phyloP scores from a whole-genome alignment of 2,113 vertebrate species.

The Arenaria interpres region DNA sequence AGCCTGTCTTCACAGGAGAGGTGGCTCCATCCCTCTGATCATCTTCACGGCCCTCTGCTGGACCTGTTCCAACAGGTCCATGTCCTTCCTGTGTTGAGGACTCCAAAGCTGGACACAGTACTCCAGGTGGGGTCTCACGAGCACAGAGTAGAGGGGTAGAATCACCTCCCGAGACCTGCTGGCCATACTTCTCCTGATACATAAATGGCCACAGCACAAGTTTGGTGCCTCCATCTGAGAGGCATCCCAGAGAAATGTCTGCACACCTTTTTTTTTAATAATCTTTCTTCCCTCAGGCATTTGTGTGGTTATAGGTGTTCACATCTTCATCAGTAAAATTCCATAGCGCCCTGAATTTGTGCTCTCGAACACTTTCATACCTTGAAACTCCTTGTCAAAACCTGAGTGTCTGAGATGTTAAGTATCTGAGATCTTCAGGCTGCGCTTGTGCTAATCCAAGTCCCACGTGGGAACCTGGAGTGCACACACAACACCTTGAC shows the following conservation, averaged over 20 bases:
- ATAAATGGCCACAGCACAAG: fast-evolving
- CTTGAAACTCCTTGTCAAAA: background rate
- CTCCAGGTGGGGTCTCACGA: too few species aligned
- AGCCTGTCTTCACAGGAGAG: too few species aligned
- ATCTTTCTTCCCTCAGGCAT: background rate
- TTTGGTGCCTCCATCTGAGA: background rate
- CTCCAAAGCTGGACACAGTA: too few species aligned
- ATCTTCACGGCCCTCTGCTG: too few species aligned
- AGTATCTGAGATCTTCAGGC: background rate
- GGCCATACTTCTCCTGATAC: too few species aligned
- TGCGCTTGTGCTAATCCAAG: fast-evolving
- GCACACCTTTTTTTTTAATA: fast-evolving
- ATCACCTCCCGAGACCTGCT: too few species aligned
- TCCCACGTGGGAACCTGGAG: background rate
- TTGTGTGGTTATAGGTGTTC: background rate
- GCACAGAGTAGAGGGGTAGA: too few species aligned
- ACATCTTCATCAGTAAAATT: background rate
- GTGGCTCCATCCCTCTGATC: too few species aligned
- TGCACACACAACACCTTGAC: too few species aligned
- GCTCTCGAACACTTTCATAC: background rate
- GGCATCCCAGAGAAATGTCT: fast-evolving
- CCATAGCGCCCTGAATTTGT: background rate
- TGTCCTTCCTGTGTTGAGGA: too few species aligned
- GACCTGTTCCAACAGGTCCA: too few species aligned
- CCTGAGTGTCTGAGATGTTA: too few species aligned